phyloP scores from a whole-genome alignment of 1,140 invertebrate genomes.

The Hyles vespertilio region DNA sequence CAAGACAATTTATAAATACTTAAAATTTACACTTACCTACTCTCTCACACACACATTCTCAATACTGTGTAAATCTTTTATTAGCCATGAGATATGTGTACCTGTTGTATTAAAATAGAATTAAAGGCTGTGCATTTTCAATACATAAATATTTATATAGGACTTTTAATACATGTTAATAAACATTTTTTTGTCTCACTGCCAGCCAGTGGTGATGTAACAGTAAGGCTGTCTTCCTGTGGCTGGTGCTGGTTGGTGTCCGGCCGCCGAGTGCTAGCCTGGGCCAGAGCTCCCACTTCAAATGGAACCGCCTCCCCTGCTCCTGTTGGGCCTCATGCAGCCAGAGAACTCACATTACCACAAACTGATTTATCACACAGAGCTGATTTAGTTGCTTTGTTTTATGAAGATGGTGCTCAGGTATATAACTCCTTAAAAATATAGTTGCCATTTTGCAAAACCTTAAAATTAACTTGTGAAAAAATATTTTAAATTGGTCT shows the following conservation, averaged over 20 bases:
- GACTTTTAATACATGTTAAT: neutral
- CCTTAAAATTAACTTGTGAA: too few relatives aligned
- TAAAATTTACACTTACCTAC: too few relatives aligned
- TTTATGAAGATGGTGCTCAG: slow-evolving; percentile 81
- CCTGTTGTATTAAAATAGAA: neutral
- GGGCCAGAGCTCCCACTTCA: slow-evolving; percentile 79
- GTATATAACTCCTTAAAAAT: slow-evolving; percentile 34
- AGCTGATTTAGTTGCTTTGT: slow-evolving; percentile 91
- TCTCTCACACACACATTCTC: too few relatives aligned
- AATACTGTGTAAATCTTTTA: neutral
- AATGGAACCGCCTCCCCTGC: slow-evolving; percentile 7
- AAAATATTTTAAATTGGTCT: too few relatives aligned
- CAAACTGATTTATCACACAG: slow-evolving; percentile 94
- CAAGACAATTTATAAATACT: too few relatives aligned
- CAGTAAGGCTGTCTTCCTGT: slow-evolving; percentile 71
- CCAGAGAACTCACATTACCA: slow-evolving; percentile 87
- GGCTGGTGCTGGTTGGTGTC: slow-evolving; percentile 88
- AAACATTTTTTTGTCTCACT: slow-evolving; percentile 14
- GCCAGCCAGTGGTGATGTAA: slow-evolving; percentile 76
- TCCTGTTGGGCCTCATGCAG: slow-evolving; percentile 26
- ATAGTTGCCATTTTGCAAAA: too few relatives aligned
- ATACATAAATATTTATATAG: slow-evolving; percentile 1
- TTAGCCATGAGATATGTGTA: neutral
- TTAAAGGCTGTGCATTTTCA: neutral
- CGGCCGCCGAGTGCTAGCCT: slow-evolving; percentile 89